Conservation (phyloP, 1,140 invertebrate genomes). For the Platyscapa corneri region DNA sequence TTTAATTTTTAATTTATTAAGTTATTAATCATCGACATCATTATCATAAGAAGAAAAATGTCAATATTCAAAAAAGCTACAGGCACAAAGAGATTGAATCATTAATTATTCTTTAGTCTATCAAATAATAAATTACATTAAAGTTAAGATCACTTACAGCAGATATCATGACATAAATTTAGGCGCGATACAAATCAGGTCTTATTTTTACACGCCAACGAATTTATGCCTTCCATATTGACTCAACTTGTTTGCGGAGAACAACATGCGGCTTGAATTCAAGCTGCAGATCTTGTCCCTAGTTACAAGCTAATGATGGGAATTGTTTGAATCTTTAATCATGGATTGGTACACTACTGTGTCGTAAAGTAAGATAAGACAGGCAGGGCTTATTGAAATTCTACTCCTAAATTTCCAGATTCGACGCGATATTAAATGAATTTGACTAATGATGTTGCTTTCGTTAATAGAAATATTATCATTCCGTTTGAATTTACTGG, state of each 20-base stretch:
- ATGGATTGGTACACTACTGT: not conserved
- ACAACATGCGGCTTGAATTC: not conserved
- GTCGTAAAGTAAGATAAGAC: not conserved
- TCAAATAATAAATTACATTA: not conserved
- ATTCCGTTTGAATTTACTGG: not conserved
- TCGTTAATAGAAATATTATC: not conserved
- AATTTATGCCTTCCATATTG: not conserved
- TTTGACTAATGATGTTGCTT: not conserved
- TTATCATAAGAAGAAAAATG: too few species aligned
- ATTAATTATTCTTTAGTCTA: too few species aligned
- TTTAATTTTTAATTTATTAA: too few species aligned
- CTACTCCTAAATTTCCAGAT: not conserved
- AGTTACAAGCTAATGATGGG: conserved; percentile 13
- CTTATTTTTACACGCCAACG: not conserved
- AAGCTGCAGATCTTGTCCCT: not conserved
- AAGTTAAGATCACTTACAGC: not conserved
- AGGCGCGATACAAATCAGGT: not conserved
- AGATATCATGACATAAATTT: not conserved
- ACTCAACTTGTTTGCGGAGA: not conserved
- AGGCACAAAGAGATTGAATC: too few species aligned
- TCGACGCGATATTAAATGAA: not conserved
- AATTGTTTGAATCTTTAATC: not conserved
- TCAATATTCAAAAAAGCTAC: too few species aligned
- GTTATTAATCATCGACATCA: too few species aligned
- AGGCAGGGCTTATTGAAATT: not conserved